Percentiles rank a stretch among this genome's conserved stretches.
phyloP scores from a whole-genome alignment of 2,113 vertebrate species.

The Tiliqua scincoides region DNA sequence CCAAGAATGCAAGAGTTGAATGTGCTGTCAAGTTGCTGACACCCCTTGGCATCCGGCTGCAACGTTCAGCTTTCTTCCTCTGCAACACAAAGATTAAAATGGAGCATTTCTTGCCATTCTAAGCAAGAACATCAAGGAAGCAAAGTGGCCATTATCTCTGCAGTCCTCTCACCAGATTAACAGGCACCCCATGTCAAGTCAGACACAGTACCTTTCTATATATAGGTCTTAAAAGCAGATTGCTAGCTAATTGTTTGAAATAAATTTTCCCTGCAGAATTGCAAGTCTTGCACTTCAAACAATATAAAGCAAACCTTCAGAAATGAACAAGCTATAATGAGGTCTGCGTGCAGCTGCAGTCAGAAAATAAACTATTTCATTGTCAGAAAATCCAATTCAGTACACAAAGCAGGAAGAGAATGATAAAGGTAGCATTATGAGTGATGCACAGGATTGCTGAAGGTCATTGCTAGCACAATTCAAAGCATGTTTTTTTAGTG shows the following conservation, averaged over 20 bases:
- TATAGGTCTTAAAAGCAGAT: neutral
- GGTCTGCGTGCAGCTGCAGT: neutral
- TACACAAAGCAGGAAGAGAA: no score
- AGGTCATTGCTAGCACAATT: no score
- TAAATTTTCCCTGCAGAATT: neutral
- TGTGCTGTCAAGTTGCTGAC: neutral
- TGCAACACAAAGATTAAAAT: slow-evolving; percentile 55
- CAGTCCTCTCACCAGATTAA: neutral
- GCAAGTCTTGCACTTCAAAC: neutral
- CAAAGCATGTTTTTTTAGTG: no score
- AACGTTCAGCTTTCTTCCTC: slow-evolving; percentile 75
- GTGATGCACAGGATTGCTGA: no score
- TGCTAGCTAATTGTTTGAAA: neutral
- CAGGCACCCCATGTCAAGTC: neutral
- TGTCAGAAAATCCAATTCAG: no score
- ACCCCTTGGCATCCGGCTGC: neutral
- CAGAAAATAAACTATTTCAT: neutral
- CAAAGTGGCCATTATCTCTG: neutral
- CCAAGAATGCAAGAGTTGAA: neutral
- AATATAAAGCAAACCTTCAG: neutral
- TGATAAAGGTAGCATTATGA: no score
- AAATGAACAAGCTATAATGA: neutral
- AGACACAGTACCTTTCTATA: neutral
- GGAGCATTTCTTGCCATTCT: accelerated
- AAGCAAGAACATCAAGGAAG: neutral